Conservation (phyloP, 1,140 invertebrate genomes). For the Phocides pigmalion region DNA sequence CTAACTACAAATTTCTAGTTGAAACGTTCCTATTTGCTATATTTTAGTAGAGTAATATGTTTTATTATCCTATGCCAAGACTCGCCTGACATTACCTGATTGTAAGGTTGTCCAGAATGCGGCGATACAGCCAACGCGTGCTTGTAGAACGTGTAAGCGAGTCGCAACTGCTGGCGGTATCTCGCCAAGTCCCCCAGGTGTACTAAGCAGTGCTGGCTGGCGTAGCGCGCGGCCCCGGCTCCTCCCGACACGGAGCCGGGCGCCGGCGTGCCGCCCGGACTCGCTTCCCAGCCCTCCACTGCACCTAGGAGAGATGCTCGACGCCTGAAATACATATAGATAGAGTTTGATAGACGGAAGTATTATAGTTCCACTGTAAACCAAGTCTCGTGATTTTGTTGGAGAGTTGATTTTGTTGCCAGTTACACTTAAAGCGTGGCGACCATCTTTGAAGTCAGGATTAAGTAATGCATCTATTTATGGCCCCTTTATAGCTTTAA, state of each 20-base stretch:
- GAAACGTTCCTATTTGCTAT: too few relatives aligned
- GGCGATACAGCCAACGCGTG: conserved; percentile 92
- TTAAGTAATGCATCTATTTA: too few relatives aligned
- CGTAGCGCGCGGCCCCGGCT: conserved; percentile 90
- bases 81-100: conserved; percentile 76
- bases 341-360: too few relatives aligned
- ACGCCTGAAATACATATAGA: conserved; percentile 46
- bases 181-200: conserved; percentile 94
- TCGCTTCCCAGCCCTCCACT: conserved; percentile 61
- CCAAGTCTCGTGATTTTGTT: too few relatives aligned
- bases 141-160: conserved; percentile 92
- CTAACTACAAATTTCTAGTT: too few relatives aligned
- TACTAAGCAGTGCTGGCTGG: conserved; percentile 94
- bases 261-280: conserved; percentile 43
- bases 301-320: conserved; percentile 64
- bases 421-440: too few relatives aligned
- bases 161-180: conserved; percentile 90
- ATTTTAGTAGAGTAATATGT: too few relatives aligned
- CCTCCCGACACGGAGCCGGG: conserved; percentile 81
- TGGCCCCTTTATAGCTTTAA: too few relatives aligned
- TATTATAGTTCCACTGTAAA: too few relatives aligned
- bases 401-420: too few relatives aligned
- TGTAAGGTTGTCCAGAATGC: conserved; percentile 94
- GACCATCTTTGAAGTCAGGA: too few relatives aligned
- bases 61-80: too few relatives aligned